Conservation (phyloP, 2,797 vertebrate species). For the Muraenolepis orangiensis region DNA sequence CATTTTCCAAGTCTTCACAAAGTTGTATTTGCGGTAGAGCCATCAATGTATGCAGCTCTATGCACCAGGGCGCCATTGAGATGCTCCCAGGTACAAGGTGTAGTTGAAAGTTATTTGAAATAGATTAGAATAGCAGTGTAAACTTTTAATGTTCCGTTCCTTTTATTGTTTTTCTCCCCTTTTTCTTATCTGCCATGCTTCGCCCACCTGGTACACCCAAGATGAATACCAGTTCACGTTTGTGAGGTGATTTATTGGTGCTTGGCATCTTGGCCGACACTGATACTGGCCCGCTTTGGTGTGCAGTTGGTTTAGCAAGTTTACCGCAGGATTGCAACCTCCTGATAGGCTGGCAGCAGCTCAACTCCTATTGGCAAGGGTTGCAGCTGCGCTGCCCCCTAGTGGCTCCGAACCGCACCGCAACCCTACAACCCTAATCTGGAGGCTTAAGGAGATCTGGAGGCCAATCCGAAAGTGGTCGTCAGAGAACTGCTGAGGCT, state of each 20-base stretch:
- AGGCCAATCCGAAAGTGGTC: neutral
- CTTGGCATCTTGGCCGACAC: neutral
- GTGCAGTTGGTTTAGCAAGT: neutral
- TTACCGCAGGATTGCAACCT: neutral
- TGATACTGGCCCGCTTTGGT: neutral
- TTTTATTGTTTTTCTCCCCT: neutral
- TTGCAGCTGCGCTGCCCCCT: conserved; percentile 51
- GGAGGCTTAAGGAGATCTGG: too few relatives aligned
- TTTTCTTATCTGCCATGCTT: neutral
- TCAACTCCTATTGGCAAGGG: conserved; percentile 10
- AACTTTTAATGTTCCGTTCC: neutral
- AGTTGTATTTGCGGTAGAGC: neutral
- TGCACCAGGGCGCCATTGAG: neutral
- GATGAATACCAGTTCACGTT: neutral
- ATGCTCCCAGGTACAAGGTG: neutral
- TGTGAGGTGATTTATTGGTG: neutral
- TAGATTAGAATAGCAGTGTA: neutral
- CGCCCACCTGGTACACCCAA: neutral
- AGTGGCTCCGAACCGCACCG: conserved; percentile 29
- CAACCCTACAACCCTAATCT: neutral
- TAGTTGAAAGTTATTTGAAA: neutral
- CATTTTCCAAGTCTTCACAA: neutral
- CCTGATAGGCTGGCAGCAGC: neutral
- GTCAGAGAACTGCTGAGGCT: neutral
- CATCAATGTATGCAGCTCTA: neutral